Evolutionary conservation across 2,797 vertebrate genomes (phyloP), one percentile per base, ranked within the genome.

Genomic region (Alcedo quadribrachys): DNA sequence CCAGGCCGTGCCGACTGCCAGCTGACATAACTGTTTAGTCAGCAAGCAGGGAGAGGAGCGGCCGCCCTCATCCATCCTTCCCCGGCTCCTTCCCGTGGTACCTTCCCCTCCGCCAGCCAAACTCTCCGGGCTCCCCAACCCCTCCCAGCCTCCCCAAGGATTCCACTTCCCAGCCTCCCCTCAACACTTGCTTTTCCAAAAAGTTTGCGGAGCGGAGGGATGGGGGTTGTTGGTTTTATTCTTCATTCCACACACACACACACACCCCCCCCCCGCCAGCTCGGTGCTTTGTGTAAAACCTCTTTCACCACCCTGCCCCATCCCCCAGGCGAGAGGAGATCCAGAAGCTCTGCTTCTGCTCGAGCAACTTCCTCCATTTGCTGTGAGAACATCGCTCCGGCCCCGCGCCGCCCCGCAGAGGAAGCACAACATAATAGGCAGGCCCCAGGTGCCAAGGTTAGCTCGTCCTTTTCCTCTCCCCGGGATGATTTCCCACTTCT

Each of bases 361-460:
- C 91, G 97, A 97, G 97, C 97, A 97, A 98, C 98, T 98, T 98
- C 98, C 98, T 98, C 97, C 98, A 97, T 97, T 98, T 98, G 98
- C 97, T 96, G 95, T 76, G 95, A 96, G 95, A 88, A 93, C 81
- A 82, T 84, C 87, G 16, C 84, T 82, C 60, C 80, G 92, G 96
- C 97, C 98, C 98, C 97, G 85, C 96, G 95, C 93, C 97, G 98
- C 98, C 97, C 89, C 96, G 93, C 94, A 92, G 97, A 96, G 94
- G 95, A 96, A 96, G 90, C 33, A 28, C 92, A 94, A 96, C 87
- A 94, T 97, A 95, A 96, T 95, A 90, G 90, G 75, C 89, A 61
- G 92, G 93, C 92, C 94, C 92, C 97, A 97, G 97, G 96, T 97
- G 96, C 93, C 94, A 88, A 45, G 50, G 92, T 90, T 95, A 95